Percentiles rank a stretch among this genome's conserved stretches.
Conservation (phyloP, 2,888 invertebrate species). For the Melinaea menophilus region DNA sequence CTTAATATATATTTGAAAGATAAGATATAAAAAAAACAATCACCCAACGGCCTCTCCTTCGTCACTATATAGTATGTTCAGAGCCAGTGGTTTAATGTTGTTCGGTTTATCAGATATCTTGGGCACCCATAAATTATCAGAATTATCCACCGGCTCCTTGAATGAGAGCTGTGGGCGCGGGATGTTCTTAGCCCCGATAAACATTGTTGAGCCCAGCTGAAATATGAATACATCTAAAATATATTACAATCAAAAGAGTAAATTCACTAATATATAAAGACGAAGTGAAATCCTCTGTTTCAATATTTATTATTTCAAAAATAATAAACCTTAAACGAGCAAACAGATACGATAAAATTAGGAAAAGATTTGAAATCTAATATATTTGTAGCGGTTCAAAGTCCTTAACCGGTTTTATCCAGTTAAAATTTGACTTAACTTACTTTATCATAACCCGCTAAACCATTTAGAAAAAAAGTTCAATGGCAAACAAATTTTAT, state of each 20-base stretch:
- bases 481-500: too few species aligned
- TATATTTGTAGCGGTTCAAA: too few species aligned
- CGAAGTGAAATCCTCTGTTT: too few species aligned
- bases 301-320: too few species aligned
- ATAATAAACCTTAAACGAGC: too few species aligned
- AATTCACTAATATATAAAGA: too few species aligned
- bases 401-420: too few species aligned
- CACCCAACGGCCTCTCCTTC: slow-evolving; percentile 78
- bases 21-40: slow-evolving; percentile 33
- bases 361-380: too few species aligned
- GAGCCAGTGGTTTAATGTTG: slow-evolving; percentile 86
- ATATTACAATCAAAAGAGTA: background rate
- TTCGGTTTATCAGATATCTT: slow-evolving; percentile 92
- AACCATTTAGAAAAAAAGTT: too few species aligned
- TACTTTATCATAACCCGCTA: too few species aligned
- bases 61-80: slow-evolving; percentile 83
- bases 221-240: slow-evolving; percentile 18
- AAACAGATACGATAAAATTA: too few species aligned
- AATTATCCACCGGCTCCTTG: slow-evolving; percentile 91
- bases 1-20: background rate
- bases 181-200: slow-evolving; percentile 85
- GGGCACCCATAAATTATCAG: slow-evolving; percentile 87
- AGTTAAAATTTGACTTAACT: too few species aligned
- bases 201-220: slow-evolving; percentile 63
- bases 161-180: slow-evolving; percentile 91